Percentiles rank a stretch among this genome's conserved stretches.
Conservation (phyloP, 37 sponge, comb jelly and placozoan species). For the Amphimedon queenslandica region DNA sequence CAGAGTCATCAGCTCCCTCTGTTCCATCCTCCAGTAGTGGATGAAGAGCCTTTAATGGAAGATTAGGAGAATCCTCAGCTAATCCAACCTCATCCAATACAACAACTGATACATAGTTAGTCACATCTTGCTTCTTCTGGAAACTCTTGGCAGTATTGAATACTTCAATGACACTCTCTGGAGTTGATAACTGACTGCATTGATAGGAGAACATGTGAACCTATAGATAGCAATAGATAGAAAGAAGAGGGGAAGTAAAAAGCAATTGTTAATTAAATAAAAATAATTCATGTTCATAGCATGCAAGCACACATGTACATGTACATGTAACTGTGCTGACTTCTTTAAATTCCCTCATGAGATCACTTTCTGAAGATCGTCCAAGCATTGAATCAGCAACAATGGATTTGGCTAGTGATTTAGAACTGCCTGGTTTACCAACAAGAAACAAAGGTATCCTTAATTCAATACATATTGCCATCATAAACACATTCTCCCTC, state of each 20-base stretch:
- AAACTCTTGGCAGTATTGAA: constrained; percentile 53
- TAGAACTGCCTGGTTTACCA: constrained; percentile 98
- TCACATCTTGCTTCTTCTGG: constrained; percentile 48
- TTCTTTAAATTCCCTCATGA: constrained; percentile 55
- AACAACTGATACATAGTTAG: constrained; percentile 66
- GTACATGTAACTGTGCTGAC: too few species aligned
- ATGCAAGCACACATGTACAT: too few species aligned
- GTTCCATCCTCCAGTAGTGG: constrained; percentile 87
- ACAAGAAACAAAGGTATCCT: constrained; percentile 97
- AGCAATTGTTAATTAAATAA: neutral
- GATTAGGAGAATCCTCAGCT: constrained; percentile 87
- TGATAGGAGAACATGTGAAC: constrained; percentile 83
- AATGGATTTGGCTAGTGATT: constrained; percentile 89
- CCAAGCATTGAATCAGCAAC: constrained; percentile 85
- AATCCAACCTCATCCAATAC: constrained; percentile 93
- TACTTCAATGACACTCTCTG: constrained; percentile 75
- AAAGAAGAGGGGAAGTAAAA: neutral
- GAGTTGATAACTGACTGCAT: constrained; percentile 88
- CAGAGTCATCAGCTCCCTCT: constrained; percentile 52
- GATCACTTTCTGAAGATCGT: constrained; percentile 11
- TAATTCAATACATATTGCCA: constrained; percentile 93
- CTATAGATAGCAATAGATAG: constrained; percentile 4
- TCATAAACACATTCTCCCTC: constrained; percentile 99
- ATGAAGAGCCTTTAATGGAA: constrained; percentile 87
- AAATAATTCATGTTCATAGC: neutral